Evolutionary conservation across 2,888 invertebrate species (phyloP), one percentile per base, ranked within the genome.

Genomic region (Ceraclea dissimilis): DNA sequence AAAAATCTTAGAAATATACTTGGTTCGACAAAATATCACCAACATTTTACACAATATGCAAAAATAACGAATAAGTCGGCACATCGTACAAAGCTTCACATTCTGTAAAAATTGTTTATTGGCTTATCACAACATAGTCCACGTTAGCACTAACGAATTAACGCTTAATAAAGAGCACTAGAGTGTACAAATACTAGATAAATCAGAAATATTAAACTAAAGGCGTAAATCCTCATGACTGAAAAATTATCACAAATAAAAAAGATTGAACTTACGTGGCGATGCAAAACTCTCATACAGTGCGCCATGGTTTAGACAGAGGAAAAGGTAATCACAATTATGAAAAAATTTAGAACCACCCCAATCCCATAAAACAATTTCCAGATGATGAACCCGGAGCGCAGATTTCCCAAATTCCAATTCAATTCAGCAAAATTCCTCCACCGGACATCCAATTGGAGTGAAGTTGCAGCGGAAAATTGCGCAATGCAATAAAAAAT

Each of bases 221-320:
- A 26, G 4, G 4, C 26, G 26, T 26, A 26, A 26, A 26, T 26
- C 10, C 4, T 26, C 5, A 26, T 26, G 26, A 26, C 26, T 6
- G 26, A 26, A 26, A 26, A 26, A 26, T 26, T 10, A 26, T 4
- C 5, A 10, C 26, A 26, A 26, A 26, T 6, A 6, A 26, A 26
- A 26, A 39, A 8, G 2, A 39, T 39, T 8, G 4, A 46, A 62
- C 74, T 77, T 79, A 85, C 86, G 80, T 86, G 85, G 80, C 83
- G 83, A 79, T 83, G 84, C 77, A 86, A 81, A 81, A 86, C 84
- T 81, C 85, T 78, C 70, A 80, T 81, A 81, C 85, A 86, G 81
- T 85, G 84, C 76, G 85, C 86, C 86, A 86, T 86, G 79, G 78
- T 81, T 65, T 11, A 47, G 52, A 52, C 43, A 55, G 44, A 44